These are phyloP conservation scores for Hyles lineata DNA, from an alignment of 2,888 invertebrate genomes.

Conservation along the genomic window DNA sequence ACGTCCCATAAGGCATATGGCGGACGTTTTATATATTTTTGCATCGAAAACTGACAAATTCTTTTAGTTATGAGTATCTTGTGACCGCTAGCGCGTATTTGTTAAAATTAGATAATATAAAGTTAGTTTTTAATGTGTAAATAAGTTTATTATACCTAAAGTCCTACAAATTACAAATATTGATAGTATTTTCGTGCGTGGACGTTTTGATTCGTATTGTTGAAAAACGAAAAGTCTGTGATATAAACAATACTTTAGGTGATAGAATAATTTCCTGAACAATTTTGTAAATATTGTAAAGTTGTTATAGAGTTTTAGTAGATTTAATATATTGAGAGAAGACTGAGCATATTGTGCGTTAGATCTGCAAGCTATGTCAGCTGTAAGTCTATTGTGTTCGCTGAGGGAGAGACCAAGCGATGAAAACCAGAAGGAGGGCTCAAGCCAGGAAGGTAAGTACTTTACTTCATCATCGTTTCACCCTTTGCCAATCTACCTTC, in stretches of 20 bases:
- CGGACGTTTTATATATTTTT: constrained; percentile 86
- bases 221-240: constrained; percentile 87
- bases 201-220: constrained; percentile 85
- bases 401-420: constrained; percentile 80
- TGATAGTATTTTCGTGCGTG: constrained; percentile 84
- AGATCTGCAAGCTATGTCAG: constrained; percentile 81
- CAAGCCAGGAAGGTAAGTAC: constrained; percentile 72
- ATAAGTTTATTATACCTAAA: constrained; percentile 83
- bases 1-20: constrained; percentile 85
- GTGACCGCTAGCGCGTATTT: constrained; percentile 83
- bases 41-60: constrained; percentile 85
- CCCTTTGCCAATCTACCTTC: constrained; percentile 20
- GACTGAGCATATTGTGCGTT: constrained; percentile 79
- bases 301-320: constrained; percentile 81
- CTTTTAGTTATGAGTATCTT: constrained; percentile 85
- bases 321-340: constrained; percentile 81
- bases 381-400: constrained; percentile 81
- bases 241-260: constrained; percentile 85
- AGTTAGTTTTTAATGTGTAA: constrained; percentile 84
- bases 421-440: constrained; percentile 75
- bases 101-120: constrained; percentile 82
- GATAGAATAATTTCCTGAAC: constrained; percentile 82
- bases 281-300: constrained; percentile 83
- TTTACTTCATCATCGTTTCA: neutral
- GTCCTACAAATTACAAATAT: constrained; percentile 83